These are phyloP conservation scores for Alca torda DNA, from an alignment of 2,797 vertebrate genomes.

Conservation along the genomic window DNA sequence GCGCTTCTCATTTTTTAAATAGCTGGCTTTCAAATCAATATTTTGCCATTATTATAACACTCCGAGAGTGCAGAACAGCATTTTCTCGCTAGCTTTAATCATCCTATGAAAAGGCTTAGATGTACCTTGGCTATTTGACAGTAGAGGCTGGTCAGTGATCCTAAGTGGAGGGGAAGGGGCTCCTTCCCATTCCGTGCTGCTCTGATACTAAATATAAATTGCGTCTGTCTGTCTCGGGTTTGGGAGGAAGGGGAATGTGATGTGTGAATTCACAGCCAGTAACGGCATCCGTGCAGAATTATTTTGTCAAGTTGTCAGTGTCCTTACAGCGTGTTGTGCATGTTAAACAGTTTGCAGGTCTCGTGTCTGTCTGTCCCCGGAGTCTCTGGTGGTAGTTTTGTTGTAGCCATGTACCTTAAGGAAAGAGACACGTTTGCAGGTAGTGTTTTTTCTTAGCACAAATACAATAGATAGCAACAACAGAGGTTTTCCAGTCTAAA, in stretches of 20 bases:
- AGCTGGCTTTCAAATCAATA: not conserved
- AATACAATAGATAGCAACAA: not conserved
- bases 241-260: accelerated
- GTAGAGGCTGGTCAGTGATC: not conserved
- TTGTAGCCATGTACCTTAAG: not conserved
- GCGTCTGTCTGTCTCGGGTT: not conserved
- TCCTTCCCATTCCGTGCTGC: not conserved
- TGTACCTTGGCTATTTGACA: not conserved
- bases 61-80: not conserved
- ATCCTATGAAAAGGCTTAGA: not conserved
- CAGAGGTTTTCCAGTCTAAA: not conserved
- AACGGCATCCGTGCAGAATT: not conserved
- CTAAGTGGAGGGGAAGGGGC: no score
- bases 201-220: not conserved
- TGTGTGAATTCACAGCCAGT: not conserved
- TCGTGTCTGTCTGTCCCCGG: accelerated
- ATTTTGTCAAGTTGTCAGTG: not conserved
- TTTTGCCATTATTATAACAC: not conserved
- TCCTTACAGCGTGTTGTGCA: not conserved
- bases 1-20: not conserved
- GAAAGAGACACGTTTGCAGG: not conserved
- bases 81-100: not conserved
- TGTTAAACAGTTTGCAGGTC: not conserved
- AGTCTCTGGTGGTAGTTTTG: not conserved
- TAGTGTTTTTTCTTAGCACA: not conserved